Percentiles rank a stretch among this genome's conserved stretches.
Evolutionary conservation across 2,113 vertebrate species (phyloP).

Genomic region (Rhynchomys soricoides): DNA sequence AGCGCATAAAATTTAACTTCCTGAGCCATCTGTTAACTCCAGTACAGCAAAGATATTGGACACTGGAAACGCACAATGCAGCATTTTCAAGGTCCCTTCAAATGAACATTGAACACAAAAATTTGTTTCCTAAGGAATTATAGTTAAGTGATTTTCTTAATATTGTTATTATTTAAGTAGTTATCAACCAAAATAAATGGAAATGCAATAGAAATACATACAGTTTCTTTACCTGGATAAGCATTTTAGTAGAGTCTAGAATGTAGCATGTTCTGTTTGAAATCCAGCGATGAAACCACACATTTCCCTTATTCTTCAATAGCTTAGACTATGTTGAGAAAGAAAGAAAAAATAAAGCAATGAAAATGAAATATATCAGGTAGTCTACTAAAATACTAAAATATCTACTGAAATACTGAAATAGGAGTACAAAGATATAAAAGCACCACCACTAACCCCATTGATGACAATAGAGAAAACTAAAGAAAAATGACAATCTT

Average conservation of each 20-base stretch:
- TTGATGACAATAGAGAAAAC: neutral
- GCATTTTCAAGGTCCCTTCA: constrained; percentile 21
- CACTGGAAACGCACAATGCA: neutral
- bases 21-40: neutral
- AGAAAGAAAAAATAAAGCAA: constrained; percentile 13
- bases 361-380: neutral
- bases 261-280: neutral
- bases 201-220: neutral
- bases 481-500: neutral
- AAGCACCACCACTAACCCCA: neutral
- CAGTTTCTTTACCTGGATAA: neutral
- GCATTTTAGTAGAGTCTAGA: neutral
- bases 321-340: neutral
- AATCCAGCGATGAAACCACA: neutral
- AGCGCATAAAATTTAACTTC: constrained; percentile 35
- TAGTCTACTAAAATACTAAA: constrained; percentile 12
- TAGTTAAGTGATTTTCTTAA: neutral
- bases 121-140: neutral
- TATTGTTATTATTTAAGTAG: constrained; percentile 19
- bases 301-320: neutral
- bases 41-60: constrained; percentile 7
- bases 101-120: constrained; percentile 22
- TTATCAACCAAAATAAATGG: constrained; percentile 12
- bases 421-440: neutral
- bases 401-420: neutral